Evolutionary conservation across 2,113 vertebrate genomes (phyloP).

Genomic region (Elephas maximus): DNA sequence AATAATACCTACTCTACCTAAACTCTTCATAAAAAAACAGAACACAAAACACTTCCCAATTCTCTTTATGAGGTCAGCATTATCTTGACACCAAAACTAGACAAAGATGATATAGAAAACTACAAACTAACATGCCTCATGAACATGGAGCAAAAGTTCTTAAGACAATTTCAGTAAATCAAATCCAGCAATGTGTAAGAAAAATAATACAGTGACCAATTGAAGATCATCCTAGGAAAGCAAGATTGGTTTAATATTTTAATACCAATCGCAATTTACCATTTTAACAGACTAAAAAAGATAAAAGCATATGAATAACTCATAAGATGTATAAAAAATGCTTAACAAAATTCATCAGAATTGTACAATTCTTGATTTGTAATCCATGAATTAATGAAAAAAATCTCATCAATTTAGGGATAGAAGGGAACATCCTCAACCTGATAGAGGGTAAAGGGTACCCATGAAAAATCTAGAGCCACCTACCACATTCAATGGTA

Average conservation of each 20-base stretch:
- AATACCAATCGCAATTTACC: neutral
- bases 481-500: neutral
- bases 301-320: neutral
- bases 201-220: neutral
- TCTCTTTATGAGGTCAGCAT: neutral
- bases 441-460: neutral
- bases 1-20: neutral
- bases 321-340: neutral
- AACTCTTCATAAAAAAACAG: neutral
- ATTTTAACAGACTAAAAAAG: constrained; percentile 1
- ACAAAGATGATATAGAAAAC: constrained; percentile 8
- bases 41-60: neutral
- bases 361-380: neutral
- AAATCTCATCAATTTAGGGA: neutral
- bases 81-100: neutral
- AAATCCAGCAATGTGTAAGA: neutral
- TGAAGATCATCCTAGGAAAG: neutral
- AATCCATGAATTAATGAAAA: neutral
- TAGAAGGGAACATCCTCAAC: neutral
- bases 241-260: neutral
- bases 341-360: neutral
- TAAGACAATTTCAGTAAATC: neutral
- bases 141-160: neutral
- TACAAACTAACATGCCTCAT: neutral
- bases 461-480: neutral